Evolutionary conservation across 2,797 vertebrate species (phyloP).

Genomic region (Macropus fuliginosus): DNA sequence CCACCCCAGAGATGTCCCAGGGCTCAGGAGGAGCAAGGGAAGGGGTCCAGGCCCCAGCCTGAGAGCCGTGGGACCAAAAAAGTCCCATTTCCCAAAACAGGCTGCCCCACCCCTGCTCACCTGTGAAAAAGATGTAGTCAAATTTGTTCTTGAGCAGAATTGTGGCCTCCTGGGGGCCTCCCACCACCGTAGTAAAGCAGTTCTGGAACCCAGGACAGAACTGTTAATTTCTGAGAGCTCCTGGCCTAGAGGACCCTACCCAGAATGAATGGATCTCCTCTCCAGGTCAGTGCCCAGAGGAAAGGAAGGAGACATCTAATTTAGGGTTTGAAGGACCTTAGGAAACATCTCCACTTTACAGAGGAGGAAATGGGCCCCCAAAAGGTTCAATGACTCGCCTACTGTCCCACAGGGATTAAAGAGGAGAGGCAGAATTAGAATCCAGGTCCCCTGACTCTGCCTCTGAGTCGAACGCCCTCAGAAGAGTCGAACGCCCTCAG

Average conservation of each 20-base stretch:
- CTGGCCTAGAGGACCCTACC: not conserved
- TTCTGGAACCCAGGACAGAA: slow-evolving; percentile 83
- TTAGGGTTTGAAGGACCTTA: not conserved
- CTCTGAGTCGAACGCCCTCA: not conserved
- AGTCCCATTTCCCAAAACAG: not conserved
- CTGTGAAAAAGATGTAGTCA: slow-evolving; percentile 94
- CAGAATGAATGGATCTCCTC: not conserved
- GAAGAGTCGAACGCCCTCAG: not conserved
- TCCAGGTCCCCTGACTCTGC: not conserved
- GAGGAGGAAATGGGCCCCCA: no score
- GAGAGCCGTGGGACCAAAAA: not conserved
- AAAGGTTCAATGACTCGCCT: no score
- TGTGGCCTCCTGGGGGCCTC: slow-evolving; percentile 83
- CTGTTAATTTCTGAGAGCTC: not conserved
- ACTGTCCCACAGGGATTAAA: not conserved
- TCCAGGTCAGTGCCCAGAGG: not conserved
- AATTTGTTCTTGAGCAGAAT: slow-evolving; percentile 90
- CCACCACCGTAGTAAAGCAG: slow-evolving; percentile 88
- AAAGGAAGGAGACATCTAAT: not conserved
- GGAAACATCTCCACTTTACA: no score
- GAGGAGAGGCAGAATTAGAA: not conserved
- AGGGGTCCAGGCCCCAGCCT: not conserved
- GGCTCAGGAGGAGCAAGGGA: not conserved
- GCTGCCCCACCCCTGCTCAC: slow-evolving; percentile 74
- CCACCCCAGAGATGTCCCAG: no score